Conservation (phyloP, 2,888 invertebrate genomes). For the Xestia c-nigrum region DNA sequence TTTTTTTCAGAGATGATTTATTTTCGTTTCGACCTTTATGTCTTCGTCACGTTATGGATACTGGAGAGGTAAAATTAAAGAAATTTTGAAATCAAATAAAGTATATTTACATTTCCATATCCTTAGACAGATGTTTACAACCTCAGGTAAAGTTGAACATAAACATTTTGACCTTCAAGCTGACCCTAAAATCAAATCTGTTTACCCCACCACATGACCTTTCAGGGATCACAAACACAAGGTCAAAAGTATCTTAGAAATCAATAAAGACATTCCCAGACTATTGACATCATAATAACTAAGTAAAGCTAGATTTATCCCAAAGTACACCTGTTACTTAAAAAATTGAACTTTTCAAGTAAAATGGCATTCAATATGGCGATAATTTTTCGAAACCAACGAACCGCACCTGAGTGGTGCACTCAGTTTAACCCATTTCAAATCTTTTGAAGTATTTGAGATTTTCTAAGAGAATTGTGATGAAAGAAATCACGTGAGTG, state of each 20-base stretch:
- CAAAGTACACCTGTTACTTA: conserved; percentile 52
- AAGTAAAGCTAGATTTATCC: conserved; percentile 30
- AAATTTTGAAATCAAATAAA: not conserved
- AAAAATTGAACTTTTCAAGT: conserved; percentile 38
- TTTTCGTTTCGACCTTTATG: not conserved
- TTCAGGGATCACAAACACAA: conserved; percentile 8
- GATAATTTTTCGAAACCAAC: conserved; percentile 51
- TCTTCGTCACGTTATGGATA: not conserved
- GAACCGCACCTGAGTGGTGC: conserved; percentile 37
- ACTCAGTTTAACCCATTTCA: conserved; percentile 42
- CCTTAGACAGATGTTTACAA: not conserved
- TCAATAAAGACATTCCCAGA: conserved; percentile 14
- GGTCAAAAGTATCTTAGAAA: conserved; percentile 6
- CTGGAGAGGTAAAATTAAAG: not conserved
- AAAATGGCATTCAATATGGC: conserved; percentile 33
- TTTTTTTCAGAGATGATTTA: not conserved
- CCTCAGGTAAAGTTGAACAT: not conserved
- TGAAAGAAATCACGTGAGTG: conserved; percentile 35
- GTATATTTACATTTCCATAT: not conserved
- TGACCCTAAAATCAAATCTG: not conserved
- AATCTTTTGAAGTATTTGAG: conserved; percentile 40
- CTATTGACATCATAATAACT: conserved; percentile 28
- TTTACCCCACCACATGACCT: not conserved
- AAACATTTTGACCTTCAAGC: not conserved
- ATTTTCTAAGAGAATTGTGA: conserved; percentile 26